phyloP scores from a whole-genome alignment of 2,113 vertebrate genomes.

The Gallinago paraguaiae region DNA sequence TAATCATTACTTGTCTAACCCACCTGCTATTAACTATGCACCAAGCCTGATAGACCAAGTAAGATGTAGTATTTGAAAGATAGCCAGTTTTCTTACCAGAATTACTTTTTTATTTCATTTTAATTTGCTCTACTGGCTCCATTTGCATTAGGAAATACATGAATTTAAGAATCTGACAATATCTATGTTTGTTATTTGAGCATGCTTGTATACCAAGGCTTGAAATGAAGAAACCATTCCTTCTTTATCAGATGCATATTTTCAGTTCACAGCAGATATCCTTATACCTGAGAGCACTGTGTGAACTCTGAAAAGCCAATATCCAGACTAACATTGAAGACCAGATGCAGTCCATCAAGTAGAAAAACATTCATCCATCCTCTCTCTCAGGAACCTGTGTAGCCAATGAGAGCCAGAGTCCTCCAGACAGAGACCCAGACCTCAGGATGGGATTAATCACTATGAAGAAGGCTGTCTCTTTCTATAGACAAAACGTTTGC shows the following conservation, averaged over 20 bases:
- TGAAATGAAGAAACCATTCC: neutral
- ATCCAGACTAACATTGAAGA: neutral
- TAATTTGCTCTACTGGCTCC: neutral
- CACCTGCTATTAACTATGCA: neutral
- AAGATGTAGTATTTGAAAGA: neutral
- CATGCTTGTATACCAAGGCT: neutral
- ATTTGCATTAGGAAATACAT: neutral
- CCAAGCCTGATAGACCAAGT: neutral
- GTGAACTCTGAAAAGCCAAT: neutral
- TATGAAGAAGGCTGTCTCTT: neutral
- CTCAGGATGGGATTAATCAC: neutral
- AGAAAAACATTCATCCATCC: neutral
- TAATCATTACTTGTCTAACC: neutral
- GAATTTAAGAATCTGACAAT: neutral
- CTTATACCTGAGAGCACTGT: neutral
- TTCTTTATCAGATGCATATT: neutral
- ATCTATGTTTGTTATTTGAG: neutral
- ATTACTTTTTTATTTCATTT: fast-evolving
- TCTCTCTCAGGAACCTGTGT: neutral
- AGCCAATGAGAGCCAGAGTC: neutral
- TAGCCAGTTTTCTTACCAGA: neutral
- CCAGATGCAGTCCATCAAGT: neutral
- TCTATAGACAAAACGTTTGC: neutral
- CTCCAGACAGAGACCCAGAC: neutral
- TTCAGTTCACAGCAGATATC: neutral